Conservation (phyloP, 2,888 invertebrate genomes). For the Meganola albula region DNA sequence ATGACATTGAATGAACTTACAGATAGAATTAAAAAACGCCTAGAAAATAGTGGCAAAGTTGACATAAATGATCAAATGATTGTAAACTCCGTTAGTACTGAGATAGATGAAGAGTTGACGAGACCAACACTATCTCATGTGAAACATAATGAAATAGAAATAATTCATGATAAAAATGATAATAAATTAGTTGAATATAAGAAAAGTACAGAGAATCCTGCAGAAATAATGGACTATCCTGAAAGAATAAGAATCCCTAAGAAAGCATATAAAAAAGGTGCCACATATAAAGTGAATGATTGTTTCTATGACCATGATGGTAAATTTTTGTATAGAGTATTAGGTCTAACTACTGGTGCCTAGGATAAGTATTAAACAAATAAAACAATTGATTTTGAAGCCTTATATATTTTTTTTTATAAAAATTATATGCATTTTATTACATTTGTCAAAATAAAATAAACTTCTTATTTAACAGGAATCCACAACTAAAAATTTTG, state of each 20-base stretch:
- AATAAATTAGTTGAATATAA: conserved; percentile 35
- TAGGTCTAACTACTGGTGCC: conserved; percentile 71
- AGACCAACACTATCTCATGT: conserved; percentile 20
- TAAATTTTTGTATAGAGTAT: conserved; percentile 86
- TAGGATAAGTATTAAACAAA: conserved; percentile 27
- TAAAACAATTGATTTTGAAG: conserved; percentile 55
- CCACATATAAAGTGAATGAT: conserved; percentile 85
- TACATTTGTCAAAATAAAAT: conserved; percentile 61
- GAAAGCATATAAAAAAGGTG: conserved; percentile 78
- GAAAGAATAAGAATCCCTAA: conserved; percentile 84
- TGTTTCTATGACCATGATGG: conserved; percentile 90
- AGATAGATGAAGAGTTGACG: conserved; percentile 3
- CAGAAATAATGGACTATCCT: conserved; percentile 60
- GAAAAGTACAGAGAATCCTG: conserved; percentile 33
- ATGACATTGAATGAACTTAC: conserved; percentile 59
- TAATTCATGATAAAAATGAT: conserved; percentile 27
- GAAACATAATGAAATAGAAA: conserved; percentile 38
- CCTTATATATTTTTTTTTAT: conserved; percentile 66
- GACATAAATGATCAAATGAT: conserved; percentile 55
- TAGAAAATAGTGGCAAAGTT: conserved; percentile 49
- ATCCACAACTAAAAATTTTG: conserved; percentile 21
- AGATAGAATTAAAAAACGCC: conserved; percentile 45
- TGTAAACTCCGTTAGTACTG: conserved; percentile 34
- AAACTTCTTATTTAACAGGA: conserved; percentile 35
- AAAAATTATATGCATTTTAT: conserved; percentile 70